phyloP scores from a whole-genome alignment of 2,888 invertebrate species.

The Habroteleia sp. region DNA sequence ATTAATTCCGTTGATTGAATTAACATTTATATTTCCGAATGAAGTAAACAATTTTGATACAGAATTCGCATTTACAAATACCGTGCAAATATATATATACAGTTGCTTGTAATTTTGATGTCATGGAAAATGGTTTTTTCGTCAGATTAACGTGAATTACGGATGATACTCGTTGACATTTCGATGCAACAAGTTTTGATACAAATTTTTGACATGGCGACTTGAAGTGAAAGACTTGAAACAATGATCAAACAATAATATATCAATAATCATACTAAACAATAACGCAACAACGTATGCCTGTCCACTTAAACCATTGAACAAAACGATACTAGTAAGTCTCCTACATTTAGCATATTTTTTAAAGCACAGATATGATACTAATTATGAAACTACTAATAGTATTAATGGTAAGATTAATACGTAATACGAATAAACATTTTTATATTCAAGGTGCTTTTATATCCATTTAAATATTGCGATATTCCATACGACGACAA shows the following conservation, averaged over 20 bases:
- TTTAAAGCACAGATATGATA: constrained; percentile 66
- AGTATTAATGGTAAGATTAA: constrained; percentile 55
- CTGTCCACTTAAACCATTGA: constrained; percentile 53
- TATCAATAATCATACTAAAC: constrained; percentile 34
- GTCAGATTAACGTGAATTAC: neutral
- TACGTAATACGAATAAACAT: constrained; percentile 60
- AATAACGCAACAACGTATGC: constrained; percentile 48
- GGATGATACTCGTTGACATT: neutral
- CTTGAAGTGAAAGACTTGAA: constrained; percentile 13
- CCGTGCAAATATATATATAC: too few species aligned
- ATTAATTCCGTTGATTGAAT: neutral
- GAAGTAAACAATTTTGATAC: neutral
- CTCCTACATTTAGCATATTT: constrained; percentile 70
- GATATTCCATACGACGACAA: constrained; percentile 56
- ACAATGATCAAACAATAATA: constrained; percentile 44
- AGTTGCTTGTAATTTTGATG: neutral
- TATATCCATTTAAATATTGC: constrained; percentile 66
- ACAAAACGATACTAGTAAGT: constrained; percentile 50
- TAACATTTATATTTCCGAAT: neutral
- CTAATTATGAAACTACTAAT: constrained; percentile 61
- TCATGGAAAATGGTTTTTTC: neutral
- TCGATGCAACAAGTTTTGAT: constrained; percentile 14
- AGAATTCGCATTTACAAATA: too few species aligned
- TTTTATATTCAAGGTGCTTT: constrained; percentile 77
- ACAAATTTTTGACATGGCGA: constrained; percentile 22